Evolutionary conservation across 64 coral and sea anemone species (phyloP), one percentile per base, ranked within the genome.

Genomic region (Montipora foliosa): DNA sequence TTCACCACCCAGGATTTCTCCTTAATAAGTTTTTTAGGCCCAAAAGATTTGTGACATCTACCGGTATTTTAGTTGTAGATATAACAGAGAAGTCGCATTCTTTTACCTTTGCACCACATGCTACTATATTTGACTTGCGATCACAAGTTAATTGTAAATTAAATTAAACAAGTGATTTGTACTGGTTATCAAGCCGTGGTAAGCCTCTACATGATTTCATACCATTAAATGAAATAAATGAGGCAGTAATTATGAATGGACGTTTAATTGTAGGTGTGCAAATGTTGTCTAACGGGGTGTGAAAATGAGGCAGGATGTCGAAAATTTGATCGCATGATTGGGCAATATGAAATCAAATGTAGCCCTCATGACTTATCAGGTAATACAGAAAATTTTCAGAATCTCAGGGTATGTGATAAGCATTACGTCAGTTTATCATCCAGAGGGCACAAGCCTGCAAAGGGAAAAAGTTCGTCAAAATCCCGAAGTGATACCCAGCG

Each of bases 381-480:
- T 79, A 12, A 79, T 20, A 20, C 16, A 2, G 47, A 79, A 19
- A 77, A 77, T 51, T 5, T 51, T 20, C 22, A 49, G n/a, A 52
- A 79, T 79, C 14, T 50, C 17, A 79, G 47, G 16, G 77, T 55
- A 49, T 79, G 77, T 79, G 16, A 79, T 46, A 79, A 79, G n/a
- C 77, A 79, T 5, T 79, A 77, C 16, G 15, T 8, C 3, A 79
- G 25, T 29, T 29, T 29, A 29, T 29, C 25, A 29, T 29, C 25
- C 25, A 29, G 25, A 1, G 25, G 25, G 46, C 77, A 79, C 15
- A 79, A 79, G 77, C 77, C 77, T 20, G 14, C 47, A 19, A 79
- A 55, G 15, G 5, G 47, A n/a, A 79, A 79, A 55, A 50, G 17
- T 51, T 52, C 16, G n/a, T 79, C 77, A 50, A 79, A 51, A 51